These are phyloP conservation scores for Scaeva pyrastri DNA, from an alignment of 2,888 invertebrate species.

Conservation along the genomic window DNA sequence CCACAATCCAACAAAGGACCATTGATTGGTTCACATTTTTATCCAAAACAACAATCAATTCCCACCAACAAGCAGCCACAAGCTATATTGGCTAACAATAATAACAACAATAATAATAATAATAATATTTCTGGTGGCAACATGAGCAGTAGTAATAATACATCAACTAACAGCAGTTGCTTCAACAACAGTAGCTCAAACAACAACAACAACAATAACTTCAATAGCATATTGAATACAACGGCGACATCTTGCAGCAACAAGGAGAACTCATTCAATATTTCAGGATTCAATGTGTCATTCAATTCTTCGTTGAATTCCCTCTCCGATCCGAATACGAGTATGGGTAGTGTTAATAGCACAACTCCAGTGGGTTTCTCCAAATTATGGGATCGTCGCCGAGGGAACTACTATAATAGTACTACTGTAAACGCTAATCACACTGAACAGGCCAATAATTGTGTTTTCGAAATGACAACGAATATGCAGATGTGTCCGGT, in stretches of 20 bases:
- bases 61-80: constrained; percentile 50
- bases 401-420: constrained; percentile 70
- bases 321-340: constrained; percentile 79
- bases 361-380: constrained; percentile 66
- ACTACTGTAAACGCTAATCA: constrained; percentile 48
- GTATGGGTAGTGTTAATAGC: constrained; percentile 75
- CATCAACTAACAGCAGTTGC: constrained; percentile 53
- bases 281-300: constrained; percentile 64
- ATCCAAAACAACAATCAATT: constrained; percentile 51
- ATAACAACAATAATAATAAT: neutral
- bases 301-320: constrained; percentile 80
- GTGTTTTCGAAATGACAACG: constrained; percentile 79
- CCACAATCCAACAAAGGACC: constrained; percentile 34
- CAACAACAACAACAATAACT: constrained; percentile 74
- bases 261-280: constrained; percentile 80
- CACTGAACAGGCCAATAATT: constrained; percentile 45
- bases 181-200: constrained; percentile 59
- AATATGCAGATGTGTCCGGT: constrained; percentile 79
- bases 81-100: constrained; percentile 16
- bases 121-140: constrained; percentile 39
- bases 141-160: constrained; percentile 39
- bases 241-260: constrained; percentile 78
- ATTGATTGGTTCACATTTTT: constrained; percentile 41
- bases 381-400: constrained; percentile 81
- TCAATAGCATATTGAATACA: constrained; percentile 78